Base-by-base conservation (phyloP, 2,797 vertebrate genomes). In the Telmatherina bonti region DNA sequence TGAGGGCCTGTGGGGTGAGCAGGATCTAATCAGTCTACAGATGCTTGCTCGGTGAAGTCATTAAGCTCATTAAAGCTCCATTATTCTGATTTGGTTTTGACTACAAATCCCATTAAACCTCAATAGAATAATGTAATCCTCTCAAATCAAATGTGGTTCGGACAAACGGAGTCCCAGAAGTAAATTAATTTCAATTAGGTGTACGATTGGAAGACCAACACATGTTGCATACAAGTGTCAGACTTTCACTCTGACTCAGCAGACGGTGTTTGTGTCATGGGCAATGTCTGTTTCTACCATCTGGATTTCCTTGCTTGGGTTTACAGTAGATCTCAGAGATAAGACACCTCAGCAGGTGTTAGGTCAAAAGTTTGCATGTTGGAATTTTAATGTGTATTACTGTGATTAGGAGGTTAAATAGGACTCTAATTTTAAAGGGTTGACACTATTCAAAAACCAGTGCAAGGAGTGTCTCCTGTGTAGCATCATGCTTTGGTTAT, bases 81-180 rank as follows among this genome's bases (percentile, higher is more conserved):
- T 90, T 90, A 88, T 88, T 91, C 86, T 84, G 87, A 88, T 90
- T 78, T 78, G 76, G 71, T 82, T 91, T 88, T 83, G 84, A 91
- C 84, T 85, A 83, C 71, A 82, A 89, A 90, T 70, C 78, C 74
- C 36, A 86, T 86, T 87, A 84, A 79, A 88, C 49, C 81, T 85
- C 78, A 70, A 53, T 66, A 66, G 75, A 83, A 79, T 84, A 68
- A 77, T 56, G 68, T 79, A 85, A 86, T 88, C 79, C 77, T 84
- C 77, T 65, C 57, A 72, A 84, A 72, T 63, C 58, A 62, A 85
- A 84, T 35, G 66, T 41, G 59, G 60, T 72, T 57, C 4, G 0
- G 53, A 75, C 64, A 43, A 63, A 75, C 56, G 13, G 20, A n/a
- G 64, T 86, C 45, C 64, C 52, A 0, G 74, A 83, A 57, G 27